These are phyloP conservation scores for Itoplectis maculator DNA, from an alignment of 2,888 invertebrate species.

Conservation along the genomic window DNA sequence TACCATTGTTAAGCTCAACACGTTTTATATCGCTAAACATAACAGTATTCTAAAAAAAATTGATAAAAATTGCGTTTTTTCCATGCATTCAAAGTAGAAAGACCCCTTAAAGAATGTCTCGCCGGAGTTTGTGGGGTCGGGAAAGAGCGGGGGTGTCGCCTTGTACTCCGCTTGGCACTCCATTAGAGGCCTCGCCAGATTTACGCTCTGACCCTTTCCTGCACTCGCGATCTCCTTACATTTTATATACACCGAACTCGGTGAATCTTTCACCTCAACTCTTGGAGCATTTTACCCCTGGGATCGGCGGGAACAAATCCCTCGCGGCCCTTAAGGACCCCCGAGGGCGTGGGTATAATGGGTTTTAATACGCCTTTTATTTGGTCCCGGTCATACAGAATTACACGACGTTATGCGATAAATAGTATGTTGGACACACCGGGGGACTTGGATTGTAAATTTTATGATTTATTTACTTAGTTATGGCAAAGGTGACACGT, in stretches of 20 bases:
- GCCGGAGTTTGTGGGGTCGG: slow-evolving; percentile 54
- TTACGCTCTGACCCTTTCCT: slow-evolving; percentile 47
- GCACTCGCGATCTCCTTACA: background rate
- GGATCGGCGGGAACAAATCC: slow-evolving; percentile 10
- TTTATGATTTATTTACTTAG: too few species aligned
- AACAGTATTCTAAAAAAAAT: too few species aligned
- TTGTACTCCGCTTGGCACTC: slow-evolving; percentile 57
- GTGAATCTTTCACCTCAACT: slow-evolving; percentile 49
- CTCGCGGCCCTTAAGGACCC: slow-evolving; percentile 24
- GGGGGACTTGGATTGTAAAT: too few species aligned
- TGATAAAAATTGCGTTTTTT: too few species aligned
- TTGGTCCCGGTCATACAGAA: background rate
- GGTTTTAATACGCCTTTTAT: slow-evolving; percentile 55
- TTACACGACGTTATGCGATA: too few species aligned
- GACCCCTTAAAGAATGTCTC: slow-evolving; percentile 75
- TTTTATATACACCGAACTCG: slow-evolving; percentile 1
- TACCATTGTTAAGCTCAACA: too few species aligned
- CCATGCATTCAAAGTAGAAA: too few species aligned
- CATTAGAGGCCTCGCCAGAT: slow-evolving; percentile 62
- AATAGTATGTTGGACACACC: too few species aligned
- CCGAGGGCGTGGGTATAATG: slow-evolving; percentile 31
- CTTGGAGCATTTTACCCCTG: slow-evolving; percentile 16
- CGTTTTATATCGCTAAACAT: too few species aligned
- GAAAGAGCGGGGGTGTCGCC: background rate
- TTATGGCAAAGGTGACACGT: too few species aligned